Percentiles rank a stretch among this genome's conserved stretches.
Conservation (phyloP, 2,888 invertebrate species). For the Lacanobia oleracea region DNA sequence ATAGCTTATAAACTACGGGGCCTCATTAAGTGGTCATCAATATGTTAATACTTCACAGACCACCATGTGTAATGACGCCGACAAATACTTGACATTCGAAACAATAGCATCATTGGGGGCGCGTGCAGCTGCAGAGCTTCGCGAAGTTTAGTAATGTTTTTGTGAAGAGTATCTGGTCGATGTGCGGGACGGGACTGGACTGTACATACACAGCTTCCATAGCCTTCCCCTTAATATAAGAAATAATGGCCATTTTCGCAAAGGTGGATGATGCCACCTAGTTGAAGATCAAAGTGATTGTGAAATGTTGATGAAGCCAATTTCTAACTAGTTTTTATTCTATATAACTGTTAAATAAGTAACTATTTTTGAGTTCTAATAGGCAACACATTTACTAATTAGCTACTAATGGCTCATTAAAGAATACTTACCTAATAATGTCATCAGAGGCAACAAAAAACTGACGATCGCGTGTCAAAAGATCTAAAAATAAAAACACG, state of each 20-base stretch:
- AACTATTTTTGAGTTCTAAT: background rate
- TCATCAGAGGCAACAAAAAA: background rate
- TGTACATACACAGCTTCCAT: too few species aligned
- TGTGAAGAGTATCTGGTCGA: background rate
- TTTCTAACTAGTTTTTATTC: background rate
- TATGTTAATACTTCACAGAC: slow-evolving; percentile 78
- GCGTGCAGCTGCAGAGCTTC: slow-evolving; percentile 84
- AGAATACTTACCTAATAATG: background rate
- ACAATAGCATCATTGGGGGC: slow-evolving; percentile 84
- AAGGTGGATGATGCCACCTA: too few species aligned
- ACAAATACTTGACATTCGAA: slow-evolving; percentile 61
- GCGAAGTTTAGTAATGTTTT: background rate
- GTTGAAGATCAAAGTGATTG: background rate
- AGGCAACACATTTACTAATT: background rate
- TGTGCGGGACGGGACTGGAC: background rate
- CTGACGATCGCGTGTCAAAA: slow-evolving; percentile 21
- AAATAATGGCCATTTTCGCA: background rate
- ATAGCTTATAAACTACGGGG: slow-evolving; percentile 52
- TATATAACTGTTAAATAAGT: background rate
- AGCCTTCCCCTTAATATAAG: too few species aligned
- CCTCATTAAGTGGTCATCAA: slow-evolving; percentile 83
- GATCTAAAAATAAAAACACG: slow-evolving; percentile 11
- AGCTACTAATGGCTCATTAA: background rate
- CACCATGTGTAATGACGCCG: slow-evolving; percentile 72
- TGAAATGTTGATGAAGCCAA: background rate